Conservation (phyloP, 1,140 invertebrate species). For the Bombus confusus region DNA sequence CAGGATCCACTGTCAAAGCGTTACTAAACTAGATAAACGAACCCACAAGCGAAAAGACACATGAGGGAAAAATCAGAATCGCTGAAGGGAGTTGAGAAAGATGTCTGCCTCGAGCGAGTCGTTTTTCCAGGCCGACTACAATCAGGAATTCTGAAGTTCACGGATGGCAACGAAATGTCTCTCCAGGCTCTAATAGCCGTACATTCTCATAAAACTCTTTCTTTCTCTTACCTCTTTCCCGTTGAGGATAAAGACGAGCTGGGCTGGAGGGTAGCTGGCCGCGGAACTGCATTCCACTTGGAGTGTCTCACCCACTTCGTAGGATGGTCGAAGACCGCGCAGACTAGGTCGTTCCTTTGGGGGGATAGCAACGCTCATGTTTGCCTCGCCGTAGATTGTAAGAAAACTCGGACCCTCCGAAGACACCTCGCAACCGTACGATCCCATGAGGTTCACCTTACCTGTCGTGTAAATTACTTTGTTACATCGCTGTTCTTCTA, state of each 20-base stretch:
- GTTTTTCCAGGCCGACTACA: background rate
- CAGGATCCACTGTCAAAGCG: background rate
- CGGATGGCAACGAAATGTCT: constrained; percentile 27
- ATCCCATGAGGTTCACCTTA: constrained; percentile 78
- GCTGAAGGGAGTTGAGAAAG: background rate
- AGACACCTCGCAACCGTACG: constrained; percentile 85
- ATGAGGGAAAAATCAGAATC: background rate
- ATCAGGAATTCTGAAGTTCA: constrained; percentile 13
- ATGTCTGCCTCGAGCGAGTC: background rate
- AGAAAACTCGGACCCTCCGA: constrained; percentile 83
- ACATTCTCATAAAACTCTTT: constrained; percentile 1
- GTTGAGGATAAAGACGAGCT: constrained; percentile 89
- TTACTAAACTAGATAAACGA: too few species aligned
- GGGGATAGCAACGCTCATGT: constrained; percentile 82
- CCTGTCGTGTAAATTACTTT: constrained; percentile 52
- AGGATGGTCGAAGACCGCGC: constrained; percentile 79
- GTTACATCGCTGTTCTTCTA: too few species aligned
- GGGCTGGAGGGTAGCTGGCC: constrained; percentile 87
- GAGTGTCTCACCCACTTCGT: constrained; percentile 89
- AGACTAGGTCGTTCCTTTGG: constrained; percentile 74
- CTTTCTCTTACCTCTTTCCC: constrained; percentile 86
- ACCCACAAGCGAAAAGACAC: background rate
- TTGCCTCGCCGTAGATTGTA: constrained; percentile 80
- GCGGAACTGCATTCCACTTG: constrained; percentile 90
- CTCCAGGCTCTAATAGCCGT: constrained; percentile 24